Evolutionary conservation across 2,113 vertebrate species (phyloP).

Genomic region (Alethe diademata): DNA sequence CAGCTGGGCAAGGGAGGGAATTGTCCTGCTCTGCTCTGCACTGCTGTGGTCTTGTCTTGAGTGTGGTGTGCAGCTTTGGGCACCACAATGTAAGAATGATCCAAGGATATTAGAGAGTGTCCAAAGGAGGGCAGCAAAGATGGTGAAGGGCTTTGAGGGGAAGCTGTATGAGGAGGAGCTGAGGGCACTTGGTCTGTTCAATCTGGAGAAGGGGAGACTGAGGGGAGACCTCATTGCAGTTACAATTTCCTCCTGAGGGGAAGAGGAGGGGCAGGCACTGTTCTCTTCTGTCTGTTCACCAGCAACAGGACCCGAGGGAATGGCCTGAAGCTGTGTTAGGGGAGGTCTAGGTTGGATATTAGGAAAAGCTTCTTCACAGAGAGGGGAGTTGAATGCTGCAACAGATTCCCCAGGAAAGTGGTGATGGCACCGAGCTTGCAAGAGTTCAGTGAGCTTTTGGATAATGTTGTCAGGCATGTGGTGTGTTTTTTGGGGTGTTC

Average conservation of each 20-base stretch:
- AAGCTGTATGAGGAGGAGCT: fast-evolving
- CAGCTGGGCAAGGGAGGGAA: background rate
- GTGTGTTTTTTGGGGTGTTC: background rate
- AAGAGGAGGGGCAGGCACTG: background rate
- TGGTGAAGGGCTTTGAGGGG: background rate
- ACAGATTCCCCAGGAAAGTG: background rate
- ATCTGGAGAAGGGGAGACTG: background rate
- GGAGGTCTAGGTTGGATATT: background rate
- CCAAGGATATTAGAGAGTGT: background rate
- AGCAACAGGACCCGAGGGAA: background rate
- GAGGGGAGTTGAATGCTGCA: background rate
- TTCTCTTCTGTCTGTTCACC: background rate
- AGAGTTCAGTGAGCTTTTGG: background rate
- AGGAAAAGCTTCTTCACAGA: background rate
- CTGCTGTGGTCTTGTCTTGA: fast-evolving
- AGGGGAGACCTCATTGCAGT: background rate
- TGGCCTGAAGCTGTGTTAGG: background rate
- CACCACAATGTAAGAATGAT: background rate
- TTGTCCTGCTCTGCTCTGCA: background rate
- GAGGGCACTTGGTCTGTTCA: background rate
- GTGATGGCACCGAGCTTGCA: background rate
- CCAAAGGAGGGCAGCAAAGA: background rate
- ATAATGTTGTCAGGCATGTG: background rate
- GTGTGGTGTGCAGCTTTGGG: background rate
- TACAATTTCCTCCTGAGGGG: fast-evolving